phyloP scores from a whole-genome alignment of 2,797 vertebrate species.

The Ibycter americanus region DNA sequence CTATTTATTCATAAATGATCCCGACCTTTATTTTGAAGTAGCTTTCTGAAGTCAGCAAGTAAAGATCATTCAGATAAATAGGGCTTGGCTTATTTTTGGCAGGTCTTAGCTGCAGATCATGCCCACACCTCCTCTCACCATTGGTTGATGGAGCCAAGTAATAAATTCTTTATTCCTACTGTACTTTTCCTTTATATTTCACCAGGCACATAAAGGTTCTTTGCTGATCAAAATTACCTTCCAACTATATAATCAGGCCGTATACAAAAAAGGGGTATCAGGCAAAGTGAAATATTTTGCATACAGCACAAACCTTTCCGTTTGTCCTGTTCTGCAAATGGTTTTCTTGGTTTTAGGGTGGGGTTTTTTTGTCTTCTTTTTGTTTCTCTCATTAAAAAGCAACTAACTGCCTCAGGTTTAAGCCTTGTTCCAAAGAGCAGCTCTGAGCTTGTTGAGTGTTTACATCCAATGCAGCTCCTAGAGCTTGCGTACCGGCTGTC shows the following conservation, averaged over 20 bases:
- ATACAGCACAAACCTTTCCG: background rate
- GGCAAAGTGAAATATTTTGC: background rate
- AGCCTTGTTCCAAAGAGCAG: background rate
- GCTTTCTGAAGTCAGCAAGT: constrained; percentile 33
- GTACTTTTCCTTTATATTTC: background rate
- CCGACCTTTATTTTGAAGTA: constrained; percentile 53
- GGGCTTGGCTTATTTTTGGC: constrained; percentile 54
- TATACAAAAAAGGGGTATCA: background rate
- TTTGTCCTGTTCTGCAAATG: background rate
- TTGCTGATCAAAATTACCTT: background rate
- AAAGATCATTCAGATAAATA: constrained; percentile 48
- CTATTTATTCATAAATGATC: background rate
- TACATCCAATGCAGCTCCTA: rapidly evolving
- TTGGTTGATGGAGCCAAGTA: background rate
- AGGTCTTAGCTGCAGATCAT: background rate
- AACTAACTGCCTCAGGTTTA: background rate
- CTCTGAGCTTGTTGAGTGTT: background rate
- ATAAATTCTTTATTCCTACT: background rate
- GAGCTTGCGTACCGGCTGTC: rapidly evolving
- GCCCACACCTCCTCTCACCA: background rate
- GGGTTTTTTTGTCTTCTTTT: background rate
- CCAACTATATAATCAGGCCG: background rate
- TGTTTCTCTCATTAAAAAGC: background rate
- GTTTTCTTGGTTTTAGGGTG: rapidly evolving
- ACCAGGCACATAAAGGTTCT: background rate